These are phyloP conservation scores for Stenchaetothrips biformis DNA, from an alignment of 2,888 invertebrate species.

Conservation along the genomic window DNA sequence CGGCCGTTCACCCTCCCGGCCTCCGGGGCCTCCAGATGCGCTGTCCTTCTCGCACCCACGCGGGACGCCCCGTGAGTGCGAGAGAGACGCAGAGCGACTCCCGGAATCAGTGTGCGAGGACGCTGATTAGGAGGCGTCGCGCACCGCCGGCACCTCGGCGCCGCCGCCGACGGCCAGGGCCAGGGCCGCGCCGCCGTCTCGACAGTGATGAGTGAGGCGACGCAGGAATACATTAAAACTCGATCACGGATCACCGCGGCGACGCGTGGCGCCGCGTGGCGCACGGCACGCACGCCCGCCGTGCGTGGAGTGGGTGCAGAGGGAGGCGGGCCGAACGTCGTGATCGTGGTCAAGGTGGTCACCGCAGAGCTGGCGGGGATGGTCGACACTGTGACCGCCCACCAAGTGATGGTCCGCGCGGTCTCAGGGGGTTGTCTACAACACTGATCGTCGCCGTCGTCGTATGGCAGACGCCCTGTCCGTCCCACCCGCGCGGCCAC, in stretches of 20 bases:
- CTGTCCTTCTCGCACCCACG: too few species aligned
- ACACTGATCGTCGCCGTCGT: too few species aligned
- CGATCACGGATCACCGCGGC: background rate
- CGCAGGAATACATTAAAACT: slow-evolving; percentile 17
- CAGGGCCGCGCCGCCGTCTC: background rate
- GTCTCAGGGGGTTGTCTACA: too few species aligned
- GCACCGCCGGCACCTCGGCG: background rate
- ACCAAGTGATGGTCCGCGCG: too few species aligned
- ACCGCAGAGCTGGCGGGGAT: too few species aligned
- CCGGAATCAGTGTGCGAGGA: background rate
- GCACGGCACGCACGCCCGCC: background rate
- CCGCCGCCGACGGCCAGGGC: background rate
- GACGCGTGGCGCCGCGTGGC: background rate
- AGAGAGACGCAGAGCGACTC: background rate
- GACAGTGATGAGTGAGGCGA: slow-evolving; percentile 7
- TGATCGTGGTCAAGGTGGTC: too few species aligned
- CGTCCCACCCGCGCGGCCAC: background rate
- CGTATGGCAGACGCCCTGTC: too few species aligned
- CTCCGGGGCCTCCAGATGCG: too few species aligned
- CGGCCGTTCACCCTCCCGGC: too few species aligned
- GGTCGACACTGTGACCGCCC: too few species aligned
- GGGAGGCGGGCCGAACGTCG: background rate
- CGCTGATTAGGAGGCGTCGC: slow-evolving; percentile 4
- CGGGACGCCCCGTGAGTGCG: too few species aligned
- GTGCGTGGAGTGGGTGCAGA: background rate